Evolutionary conservation across 2,113 vertebrate genomes (phyloP), one percentile per base, ranked within the genome.

Genomic region (Semicossyphus pulcher): DNA sequence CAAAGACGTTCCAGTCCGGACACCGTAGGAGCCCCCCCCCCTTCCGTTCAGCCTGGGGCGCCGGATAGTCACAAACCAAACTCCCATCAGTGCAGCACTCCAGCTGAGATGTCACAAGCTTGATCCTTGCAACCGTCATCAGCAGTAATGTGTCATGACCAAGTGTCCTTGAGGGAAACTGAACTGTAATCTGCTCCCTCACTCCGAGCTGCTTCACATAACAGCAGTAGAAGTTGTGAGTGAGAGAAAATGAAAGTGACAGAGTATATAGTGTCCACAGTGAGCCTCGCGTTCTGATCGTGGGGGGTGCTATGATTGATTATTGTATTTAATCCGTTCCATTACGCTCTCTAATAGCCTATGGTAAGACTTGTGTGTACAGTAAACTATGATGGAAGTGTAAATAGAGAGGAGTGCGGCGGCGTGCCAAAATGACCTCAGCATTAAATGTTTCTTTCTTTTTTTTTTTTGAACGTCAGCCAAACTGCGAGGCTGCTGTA

Each of bases 71-170:
- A 49, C 49, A 60, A 68, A 61, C 78, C 69, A 60, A 88, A 78
- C 48, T 86, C 78, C 76, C 90, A 84, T 86, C 86, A 79, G 76
- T 58, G 62, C 76, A 29, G 76, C 71, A 62, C 75, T 86, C 84
- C 84, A 85, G 87, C 86, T 86, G 87, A 79, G 86, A 71, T 72
- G 60, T 87, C 88, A 80, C 76, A 59, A 76, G 84, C 72, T 75
- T 79, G 84, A 86, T 87, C 65, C 81, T 51, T 16, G 69, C 76
- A 69, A 84, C 85, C 76, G 59, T 85, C 86, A 87, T 90, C 87
- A 88, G 78, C 79, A 70, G 79, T 87, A 84, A 90, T 88, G 86
- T 88, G 83, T 87, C 87, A 83, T 72, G 86, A 67, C 86, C 86
- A 65, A 76, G 83, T 85, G 85, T 87, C 90, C 87, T 92, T 87